Evolutionary conservation across 1,140 invertebrate genomes (phyloP), one percentile per base, ranked within the genome.

Genomic region (Sarcophaga peregrina): DNA sequence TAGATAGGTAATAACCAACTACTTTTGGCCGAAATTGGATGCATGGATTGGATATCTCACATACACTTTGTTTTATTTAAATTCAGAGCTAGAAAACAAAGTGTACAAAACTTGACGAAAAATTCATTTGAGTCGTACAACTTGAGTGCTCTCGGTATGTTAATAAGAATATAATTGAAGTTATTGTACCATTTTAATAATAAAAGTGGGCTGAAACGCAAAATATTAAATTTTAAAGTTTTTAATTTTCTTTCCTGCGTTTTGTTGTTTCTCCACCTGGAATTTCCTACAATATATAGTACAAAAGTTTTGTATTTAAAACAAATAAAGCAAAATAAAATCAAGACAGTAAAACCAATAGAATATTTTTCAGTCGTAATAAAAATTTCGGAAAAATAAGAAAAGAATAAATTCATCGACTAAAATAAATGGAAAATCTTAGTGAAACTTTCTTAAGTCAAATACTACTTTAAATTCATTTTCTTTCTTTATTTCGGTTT

Each of bases 371-470:
- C 25, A 37, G 4, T 37, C n/a, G n/a, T n/a, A n/a, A n/a, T n/a
- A n/a, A n/a, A n/a, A n/a, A n/a, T n/a, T n/a, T n/a, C n/a, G 10
- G 11, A 58, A 58, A 10, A 74, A 74, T 45, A 74, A 74, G 17
- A n/a, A 68, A 68, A 0, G 20, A 68, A 74, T 15, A 74, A 74
- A 7, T 37, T 7, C 68, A 37, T 8, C 68, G 1, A 13, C 8
- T 11, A 78, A 50, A 78, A 52, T 47, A 78, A 25, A 48, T 48
- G 20, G 47, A 17, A 78, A 52, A 78, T 78, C 75, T 78, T 78
- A n/a, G 75, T 52, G 17, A 78, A 78, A 78, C 75, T 78, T 50
- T 50, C 47, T 78, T 78, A 78, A 78, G 75, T 47, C 47, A 3
- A 78, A 78, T 25, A 25, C 50, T 17, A 52, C 47, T 78, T 78